Base-by-base conservation (phyloP, 2,113 vertebrate species). In the Mystacornis crossleyi region DNA sequence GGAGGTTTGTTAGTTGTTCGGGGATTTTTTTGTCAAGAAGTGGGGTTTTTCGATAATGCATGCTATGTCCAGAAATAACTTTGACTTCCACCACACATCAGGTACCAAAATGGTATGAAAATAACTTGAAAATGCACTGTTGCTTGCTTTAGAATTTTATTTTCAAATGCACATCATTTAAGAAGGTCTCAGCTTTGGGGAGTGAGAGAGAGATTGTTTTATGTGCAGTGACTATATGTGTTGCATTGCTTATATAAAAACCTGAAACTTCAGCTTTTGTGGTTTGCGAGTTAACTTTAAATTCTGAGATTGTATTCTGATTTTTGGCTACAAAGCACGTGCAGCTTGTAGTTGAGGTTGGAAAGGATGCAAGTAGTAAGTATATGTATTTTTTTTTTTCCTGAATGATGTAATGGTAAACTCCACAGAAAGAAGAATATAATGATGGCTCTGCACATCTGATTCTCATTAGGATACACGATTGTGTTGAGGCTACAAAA, bases 401-500 rank as follows among this genome's bases (percentile, higher is more conserved):
- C 40, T 61, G 6, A 69, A 38, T 96, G 75, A 92, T 88, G 79
- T 90, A 93, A 77, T 95, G 43, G 48, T 95, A 58, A 55, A 77
- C 54, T 57, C 36, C 38, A 47, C 79, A 86, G 82, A 93, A 96
- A 90, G 73, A 69, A 89, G 66, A 8, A 18, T 92, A 43, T 85
- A 92, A 51, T 92, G 94, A 90, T 95, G 90, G 74, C 80, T 94
- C 82, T 93, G 81, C 89, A 89, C 81, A 93, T 96, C 87, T 92
- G 93, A 93, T 93, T 96, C 84, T 91, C 13, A 42, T 91, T 95
- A 93, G 78, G 70, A 88, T 82, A 80, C 90, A 62, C 1, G 4
- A 70, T 91, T 94, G 81, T 93, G 90, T 96, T 80, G 84, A 94
- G 74, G 66, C 91, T 95, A 95, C 89, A 88, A 55, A 95, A 93